phyloP scores from a whole-genome alignment of 2,888 invertebrate species.

The Apoda limacodes region DNA sequence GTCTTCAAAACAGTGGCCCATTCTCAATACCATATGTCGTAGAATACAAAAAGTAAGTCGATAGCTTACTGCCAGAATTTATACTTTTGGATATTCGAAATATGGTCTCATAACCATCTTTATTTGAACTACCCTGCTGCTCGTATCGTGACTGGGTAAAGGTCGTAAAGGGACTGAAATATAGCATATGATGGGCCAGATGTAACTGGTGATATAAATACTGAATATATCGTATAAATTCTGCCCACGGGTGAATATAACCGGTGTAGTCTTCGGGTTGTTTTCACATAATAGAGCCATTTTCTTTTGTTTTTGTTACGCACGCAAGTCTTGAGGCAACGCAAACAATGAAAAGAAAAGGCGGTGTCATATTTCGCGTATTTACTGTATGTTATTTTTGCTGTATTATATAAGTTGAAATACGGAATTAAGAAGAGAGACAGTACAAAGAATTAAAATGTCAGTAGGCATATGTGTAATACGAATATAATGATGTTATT shows the following conservation, averaged over 20 bases:
- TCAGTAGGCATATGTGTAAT: no score
- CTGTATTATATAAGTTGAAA: no score
- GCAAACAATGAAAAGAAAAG: slow-evolving; percentile 64
- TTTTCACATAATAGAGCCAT: slow-evolving; percentile 70
- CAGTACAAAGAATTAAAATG: no score
- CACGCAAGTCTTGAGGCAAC: no score
- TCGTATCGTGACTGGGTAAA: neutral
- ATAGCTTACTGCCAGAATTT: slow-evolving; percentile 67
- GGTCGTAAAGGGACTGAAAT: slow-evolving; percentile 13
- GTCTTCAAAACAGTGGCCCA: slow-evolving; percentile 61
- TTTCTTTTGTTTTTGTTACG: slow-evolving; percentile 68
- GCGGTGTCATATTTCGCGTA: slow-evolving; percentile 59
- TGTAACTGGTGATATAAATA: slow-evolving; percentile 39
- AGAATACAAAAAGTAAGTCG: slow-evolving; percentile 69
- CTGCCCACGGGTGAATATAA: slow-evolving; percentile 66
- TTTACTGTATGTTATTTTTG: no score
- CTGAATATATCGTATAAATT: slow-evolving; percentile 66
- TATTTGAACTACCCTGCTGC: slow-evolving; percentile 24
- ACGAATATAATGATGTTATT: no score
- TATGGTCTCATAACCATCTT: slow-evolving; percentile 42
- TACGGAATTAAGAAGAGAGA: no score
- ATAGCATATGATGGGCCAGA: slow-evolving; percentile 29
- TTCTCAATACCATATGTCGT: slow-evolving; percentile 50
- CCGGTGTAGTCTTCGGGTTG: slow-evolving; percentile 61
- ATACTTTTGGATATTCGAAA: slow-evolving; percentile 69